phyloP scores from a whole-genome alignment of 2,888 invertebrate species.

The Nebria brevicollis region DNA sequence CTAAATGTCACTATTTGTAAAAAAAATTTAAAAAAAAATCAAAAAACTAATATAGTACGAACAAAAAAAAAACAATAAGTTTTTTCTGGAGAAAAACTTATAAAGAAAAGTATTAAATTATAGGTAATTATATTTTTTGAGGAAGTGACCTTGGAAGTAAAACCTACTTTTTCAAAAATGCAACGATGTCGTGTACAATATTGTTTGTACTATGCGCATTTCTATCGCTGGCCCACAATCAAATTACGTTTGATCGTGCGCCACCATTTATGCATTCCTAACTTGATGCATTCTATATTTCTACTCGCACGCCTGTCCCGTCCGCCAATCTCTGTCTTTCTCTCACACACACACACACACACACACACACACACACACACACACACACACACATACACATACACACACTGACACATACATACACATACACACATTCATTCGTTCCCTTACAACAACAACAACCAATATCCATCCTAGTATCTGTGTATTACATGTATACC shows the following conservation, averaged over 20 bases:
- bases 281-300: slow-evolving; percentile 61
- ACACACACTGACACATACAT: background rate
- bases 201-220: slow-evolving; percentile 54
- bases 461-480: slow-evolving; percentile 5
- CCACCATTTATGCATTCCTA: slow-evolving; percentile 58
- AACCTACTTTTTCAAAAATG: slow-evolving; percentile 58
- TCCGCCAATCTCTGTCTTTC: slow-evolving; percentile 27
- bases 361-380: background rate
- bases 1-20: slow-evolving; percentile 61
- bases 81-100: slow-evolving; percentile 55
- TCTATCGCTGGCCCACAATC: slow-evolving; percentile 49
- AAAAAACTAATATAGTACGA: slow-evolving; percentile 56
- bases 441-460: background rate
- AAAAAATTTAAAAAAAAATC: slow-evolving; percentile 53
- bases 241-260: background rate
- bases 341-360: slow-evolving; percentile 41
- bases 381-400: background rate
- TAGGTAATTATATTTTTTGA: slow-evolving; percentile 63
- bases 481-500: background rate
- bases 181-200: slow-evolving; percentile 53
- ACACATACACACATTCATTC: background rate
- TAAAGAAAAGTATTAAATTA: slow-evolving; percentile 57
- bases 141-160: slow-evolving; percentile 64
- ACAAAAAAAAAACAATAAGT: slow-evolving; percentile 53
- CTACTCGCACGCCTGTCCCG: slow-evolving; percentile 53